Base-by-base conservation (phyloP, 2,888 invertebrate genomes). In the Mimachlamys varia region DNA sequence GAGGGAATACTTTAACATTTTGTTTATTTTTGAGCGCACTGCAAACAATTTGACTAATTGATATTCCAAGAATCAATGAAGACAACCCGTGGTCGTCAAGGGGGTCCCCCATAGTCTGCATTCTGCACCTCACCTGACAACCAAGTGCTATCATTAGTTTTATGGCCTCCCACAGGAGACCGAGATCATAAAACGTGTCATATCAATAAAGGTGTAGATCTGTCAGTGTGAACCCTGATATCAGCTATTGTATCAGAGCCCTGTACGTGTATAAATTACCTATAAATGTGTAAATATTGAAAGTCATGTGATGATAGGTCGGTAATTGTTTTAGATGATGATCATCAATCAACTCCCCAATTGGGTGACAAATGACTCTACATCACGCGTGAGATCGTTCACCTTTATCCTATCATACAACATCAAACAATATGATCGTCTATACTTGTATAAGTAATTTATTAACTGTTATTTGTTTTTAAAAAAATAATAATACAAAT, bases 11-110 rank as follows among this genome's bases (percentile, higher is more conserved):
- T 27, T 76, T 76, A 76, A 76, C 76, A 76, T 76, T 76, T 76
- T 76, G 76, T 76, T 76, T 76, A 76, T 76, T 76, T 76, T 76
- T 76, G 76, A 76, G 76, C 76, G 27, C 76, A 76, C 27, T 76
- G 76, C 76, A 76, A 76, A 76, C 76, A 76, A 76, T 76, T 76
- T 76, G 76, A 76, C 76, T 76, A 76, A 76, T 76, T 76, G 76
- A 76, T 76, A 76, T 76, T 76, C 76, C 15, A 3, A 76, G 76
- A 76, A 76, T 76, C 76, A 33, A 76, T 76, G 76, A 33, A 76
- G 76, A 76, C 76, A 76, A 33, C 76, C 33, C 33, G 76, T 33
- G 76, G 76, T 76, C 76, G 76, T 76, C 76, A 76, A 76, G 76
- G 76, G 76, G 76, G 76, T 27, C 76, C 76, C 27, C 76, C 27